Conservation (phyloP, 2,113 vertebrate species). For the Penelope pileata region DNA sequence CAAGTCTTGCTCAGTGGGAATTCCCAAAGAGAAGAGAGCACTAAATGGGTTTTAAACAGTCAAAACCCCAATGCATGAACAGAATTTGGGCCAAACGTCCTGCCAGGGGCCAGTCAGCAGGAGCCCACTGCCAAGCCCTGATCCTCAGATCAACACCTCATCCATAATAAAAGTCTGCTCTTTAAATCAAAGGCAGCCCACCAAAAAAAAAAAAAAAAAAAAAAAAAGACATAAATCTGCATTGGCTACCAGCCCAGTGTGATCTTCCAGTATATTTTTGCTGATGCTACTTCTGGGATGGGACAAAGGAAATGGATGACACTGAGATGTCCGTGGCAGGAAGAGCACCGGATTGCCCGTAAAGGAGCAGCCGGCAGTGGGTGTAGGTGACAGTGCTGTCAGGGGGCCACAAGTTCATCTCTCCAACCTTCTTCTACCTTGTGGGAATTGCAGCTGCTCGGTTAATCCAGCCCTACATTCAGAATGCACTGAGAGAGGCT, state of each 20-base stretch:
- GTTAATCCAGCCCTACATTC: not conserved
- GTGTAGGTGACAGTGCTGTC: not conserved
- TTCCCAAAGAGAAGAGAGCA: slow-evolving; percentile 30
- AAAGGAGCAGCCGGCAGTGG: not conserved
- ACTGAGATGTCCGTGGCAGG: not conserved
- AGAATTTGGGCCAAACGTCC: slow-evolving; percentile 46
- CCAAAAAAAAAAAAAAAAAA: not conserved
- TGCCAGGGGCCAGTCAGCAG: slow-evolving; percentile 50
- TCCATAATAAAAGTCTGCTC: slow-evolving; percentile 8
- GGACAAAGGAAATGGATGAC: slow-evolving; percentile 23
- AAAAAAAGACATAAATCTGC: slow-evolving; percentile 37
- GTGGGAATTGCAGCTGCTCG: not conserved
- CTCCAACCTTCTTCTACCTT: not conserved
- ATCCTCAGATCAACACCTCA: slow-evolving; percentile 30
- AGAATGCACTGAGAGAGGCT: not conserved
- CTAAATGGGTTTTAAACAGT: not conserved
- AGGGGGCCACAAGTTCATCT: not conserved
- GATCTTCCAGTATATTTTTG: slow-evolving; percentile 33
- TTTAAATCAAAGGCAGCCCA: slow-evolving; percentile 63
- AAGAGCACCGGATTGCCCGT: slow-evolving; percentile 19
- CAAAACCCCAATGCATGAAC: not conserved
- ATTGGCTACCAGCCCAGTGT: slow-evolving; percentile 41
- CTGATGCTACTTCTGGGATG: slow-evolving; percentile 57
- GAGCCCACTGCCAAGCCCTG: slow-evolving; percentile 32
- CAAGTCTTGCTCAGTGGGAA: not conserved